These are phyloP conservation scores for Cyphomyrus discorhynchus DNA, from an alignment of 2,113 vertebrate genomes.

Conservation along the genomic window DNA sequence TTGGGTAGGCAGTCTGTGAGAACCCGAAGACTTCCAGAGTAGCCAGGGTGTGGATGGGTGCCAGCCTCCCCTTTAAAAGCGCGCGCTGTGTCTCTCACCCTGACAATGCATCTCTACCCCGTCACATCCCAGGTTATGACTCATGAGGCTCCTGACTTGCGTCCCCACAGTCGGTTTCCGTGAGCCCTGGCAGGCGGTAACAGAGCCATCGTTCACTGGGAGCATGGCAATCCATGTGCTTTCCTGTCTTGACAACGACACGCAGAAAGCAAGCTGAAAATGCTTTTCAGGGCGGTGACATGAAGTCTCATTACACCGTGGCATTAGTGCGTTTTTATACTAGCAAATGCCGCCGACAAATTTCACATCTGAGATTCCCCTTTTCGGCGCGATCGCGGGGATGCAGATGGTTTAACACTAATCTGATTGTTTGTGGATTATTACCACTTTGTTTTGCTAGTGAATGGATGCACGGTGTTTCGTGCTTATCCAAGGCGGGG, in stretches of 20 bases:
- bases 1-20: slow-evolving; percentile 10
- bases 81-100: background rate
- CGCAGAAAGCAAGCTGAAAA: background rate
- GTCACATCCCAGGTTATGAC: background rate
- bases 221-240: background rate
- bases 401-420: slow-evolving; percentile 6
- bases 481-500: background rate
- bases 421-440: background rate
- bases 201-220: background rate
- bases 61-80: background rate
- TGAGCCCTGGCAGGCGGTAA: background rate
- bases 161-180: background rate
- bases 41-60: background rate
- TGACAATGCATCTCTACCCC: background rate
- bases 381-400: background rate
- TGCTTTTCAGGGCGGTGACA: background rate
- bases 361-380: background rate
- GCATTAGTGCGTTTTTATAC: too few species aligned
- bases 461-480: background rate
- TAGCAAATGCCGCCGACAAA: background rate
- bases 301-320: background rate
- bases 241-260: background rate
- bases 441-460: background rate
- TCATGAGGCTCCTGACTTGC: background rate
- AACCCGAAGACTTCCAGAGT: background rate